Conservation (phyloP, 2,888 invertebrate genomes). For the Oscheius sp. region DNA sequence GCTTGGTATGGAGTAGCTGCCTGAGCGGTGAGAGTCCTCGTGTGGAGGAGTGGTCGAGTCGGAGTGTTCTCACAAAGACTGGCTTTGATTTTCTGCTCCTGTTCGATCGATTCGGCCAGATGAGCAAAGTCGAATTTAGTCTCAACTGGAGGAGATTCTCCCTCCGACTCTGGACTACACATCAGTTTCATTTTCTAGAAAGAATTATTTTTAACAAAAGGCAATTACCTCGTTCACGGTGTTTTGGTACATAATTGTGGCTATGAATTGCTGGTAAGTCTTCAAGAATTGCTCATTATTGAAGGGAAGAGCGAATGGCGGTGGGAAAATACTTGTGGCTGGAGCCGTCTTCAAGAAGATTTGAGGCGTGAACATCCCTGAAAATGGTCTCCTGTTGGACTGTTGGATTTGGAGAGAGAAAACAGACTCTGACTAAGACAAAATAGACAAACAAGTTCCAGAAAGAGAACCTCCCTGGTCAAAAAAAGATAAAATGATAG, state of each 20-base stretch:
- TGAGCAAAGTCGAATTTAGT: conserved; percentile 56
- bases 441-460: no score
- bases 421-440: no score
- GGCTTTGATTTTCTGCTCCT: conserved; percentile 41
- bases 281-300: conserved; percentile 6
- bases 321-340: conserved; percentile 15
- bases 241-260: neutral
- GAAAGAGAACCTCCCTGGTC: no score
- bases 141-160: conserved; percentile 21
- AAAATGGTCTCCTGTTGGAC: no score
- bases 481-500: neutral
- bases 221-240: no score
- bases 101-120: conserved; percentile 54
- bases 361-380: conserved; percentile 14
- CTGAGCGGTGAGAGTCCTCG: neutral
- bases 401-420: no score
- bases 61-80: neutral
- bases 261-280: conserved; percentile 8
- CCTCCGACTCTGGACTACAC: conserved; percentile 17
- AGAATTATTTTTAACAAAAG: no score
- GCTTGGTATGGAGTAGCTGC: conserved; percentile 2
- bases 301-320: neutral
- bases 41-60: neutral
- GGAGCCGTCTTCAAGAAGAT: conserved; percentile 9
- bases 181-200: conserved; percentile 12